Evolutionary conservation across 1,140 invertebrate species (phyloP), one percentile per base, ranked within the genome.

Genomic region (Tigriopus japonicus): DNA sequence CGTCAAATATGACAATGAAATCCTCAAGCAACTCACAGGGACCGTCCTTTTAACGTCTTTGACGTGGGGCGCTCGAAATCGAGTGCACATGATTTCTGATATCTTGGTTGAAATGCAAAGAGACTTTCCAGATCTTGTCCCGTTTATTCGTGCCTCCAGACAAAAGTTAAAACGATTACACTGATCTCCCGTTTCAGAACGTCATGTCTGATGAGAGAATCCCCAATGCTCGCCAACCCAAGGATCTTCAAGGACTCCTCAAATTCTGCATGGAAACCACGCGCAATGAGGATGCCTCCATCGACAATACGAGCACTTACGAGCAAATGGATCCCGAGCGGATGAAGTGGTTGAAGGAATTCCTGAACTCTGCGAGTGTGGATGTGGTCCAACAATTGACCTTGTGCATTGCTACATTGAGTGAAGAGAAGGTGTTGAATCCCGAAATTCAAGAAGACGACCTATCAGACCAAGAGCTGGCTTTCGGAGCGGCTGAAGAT

Each of bases 401-500:
- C 15, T 5, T 17, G 15, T 28, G 21, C 55, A 58, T 58, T 15
- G 2, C 35, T 3, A 43, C 42, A 43, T 40, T 58, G 28, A 58
- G 14, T 17, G 15, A 15, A 17, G 28, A 28, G 3, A 41, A 40
- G 15, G 55, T 58, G 2, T 41, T 49, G 45, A 49, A 49, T 49
- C 45, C 55, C 17, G 41, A 58, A 6, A 14, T 15, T 7, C 17
- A 14, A 13, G 35, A 35, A 40, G 28, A 40, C 1, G 55, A 58
- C 23, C 17, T 42, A 19, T 1, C 13, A 17, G 41, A 58, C 17
- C 13, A 35, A n/a, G 23, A 59, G 14, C 15, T 42, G 10, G 42
- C 56, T 40, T 17, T 63, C 6, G 63, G 64, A 14, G 19, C 24
- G 42, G 41, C 64, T 12, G 45, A 62, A 21, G 63, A 64, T 40